Conservation (phyloP, 64 coral and sea anemone species). For the Montipora foliosa region DNA sequence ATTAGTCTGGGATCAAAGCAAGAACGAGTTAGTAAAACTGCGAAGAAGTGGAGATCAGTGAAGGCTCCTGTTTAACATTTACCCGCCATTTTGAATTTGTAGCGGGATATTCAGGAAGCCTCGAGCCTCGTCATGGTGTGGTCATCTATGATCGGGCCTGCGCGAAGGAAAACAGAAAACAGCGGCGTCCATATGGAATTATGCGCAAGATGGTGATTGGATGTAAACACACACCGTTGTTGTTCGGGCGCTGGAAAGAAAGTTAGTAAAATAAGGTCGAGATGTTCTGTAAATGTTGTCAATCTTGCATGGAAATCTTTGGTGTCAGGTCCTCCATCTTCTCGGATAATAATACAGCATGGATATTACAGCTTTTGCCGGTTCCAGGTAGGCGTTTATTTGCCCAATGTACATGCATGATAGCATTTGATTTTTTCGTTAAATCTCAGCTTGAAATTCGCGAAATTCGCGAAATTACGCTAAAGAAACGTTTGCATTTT, state of each 20-base stretch:
- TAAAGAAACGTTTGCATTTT: no score
- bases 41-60: not conserved
- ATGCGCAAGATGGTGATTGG: not conserved
- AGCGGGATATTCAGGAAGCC: not conserved
- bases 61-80: not conserved
- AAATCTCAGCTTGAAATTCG: no score
- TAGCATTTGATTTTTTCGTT: no score
- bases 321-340: not conserved
- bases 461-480: no score
- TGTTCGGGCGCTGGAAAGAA: no score
- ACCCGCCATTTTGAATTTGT: conserved; percentile 42
- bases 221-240: conserved; percentile 15
- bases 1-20: not conserved
- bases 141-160: no score
- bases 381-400: not conserved
- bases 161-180: not conserved
- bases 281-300: no score
- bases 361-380: no score
- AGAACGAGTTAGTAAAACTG: not conserved
- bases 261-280: no score
- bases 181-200: not conserved
- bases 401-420: no score
- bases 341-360: not conserved
- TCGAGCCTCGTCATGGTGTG: not conserved
- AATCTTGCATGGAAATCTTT: no score